Percentiles rank a stretch among this genome's conserved stretches.
Evolutionary conservation across 2,113 vertebrate genomes (phyloP).

Genomic region (Lycaon pictus): DNA sequence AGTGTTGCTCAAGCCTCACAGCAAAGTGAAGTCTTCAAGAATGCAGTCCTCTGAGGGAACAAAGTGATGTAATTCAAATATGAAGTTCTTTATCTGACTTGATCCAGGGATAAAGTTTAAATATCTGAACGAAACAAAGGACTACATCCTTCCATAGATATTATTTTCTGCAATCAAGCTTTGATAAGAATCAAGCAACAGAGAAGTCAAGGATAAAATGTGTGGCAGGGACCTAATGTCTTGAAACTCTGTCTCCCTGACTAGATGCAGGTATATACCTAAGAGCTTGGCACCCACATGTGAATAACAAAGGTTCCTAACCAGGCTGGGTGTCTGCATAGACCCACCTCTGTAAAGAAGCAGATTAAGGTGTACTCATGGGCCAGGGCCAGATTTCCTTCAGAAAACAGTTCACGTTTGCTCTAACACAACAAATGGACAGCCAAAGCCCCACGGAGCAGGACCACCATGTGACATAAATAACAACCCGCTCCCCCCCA

Average conservation of each 20-base stretch:
- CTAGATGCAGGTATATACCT: background rate
- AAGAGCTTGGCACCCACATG: background rate
- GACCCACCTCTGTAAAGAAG: background rate
- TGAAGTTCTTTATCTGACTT: background rate
- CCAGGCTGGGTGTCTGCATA: background rate
- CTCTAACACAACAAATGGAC: background rate
- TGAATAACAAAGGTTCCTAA: background rate
- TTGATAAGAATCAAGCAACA: background rate
- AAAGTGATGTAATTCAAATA: background rate
- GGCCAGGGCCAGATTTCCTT: constrained; percentile 11
- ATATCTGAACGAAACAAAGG: background rate
- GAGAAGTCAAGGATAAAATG: background rate
- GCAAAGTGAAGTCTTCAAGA: background rate
- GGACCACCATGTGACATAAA: background rate
- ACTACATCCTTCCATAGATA: background rate
- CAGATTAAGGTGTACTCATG: background rate
- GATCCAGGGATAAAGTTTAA: constrained; percentile 24
- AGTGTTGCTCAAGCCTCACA: background rate
- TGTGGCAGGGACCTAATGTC: background rate
- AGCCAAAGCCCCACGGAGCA: background rate
- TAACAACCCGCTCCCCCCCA: background rate
- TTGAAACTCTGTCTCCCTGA: constrained; percentile 31
- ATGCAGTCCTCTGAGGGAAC: background rate
- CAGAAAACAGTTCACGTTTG: background rate
- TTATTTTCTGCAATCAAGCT: background rate